These are phyloP conservation scores for Drosophila demipolita DNA, from an alignment of 2,888 invertebrate species.

Conservation along the genomic window DNA sequence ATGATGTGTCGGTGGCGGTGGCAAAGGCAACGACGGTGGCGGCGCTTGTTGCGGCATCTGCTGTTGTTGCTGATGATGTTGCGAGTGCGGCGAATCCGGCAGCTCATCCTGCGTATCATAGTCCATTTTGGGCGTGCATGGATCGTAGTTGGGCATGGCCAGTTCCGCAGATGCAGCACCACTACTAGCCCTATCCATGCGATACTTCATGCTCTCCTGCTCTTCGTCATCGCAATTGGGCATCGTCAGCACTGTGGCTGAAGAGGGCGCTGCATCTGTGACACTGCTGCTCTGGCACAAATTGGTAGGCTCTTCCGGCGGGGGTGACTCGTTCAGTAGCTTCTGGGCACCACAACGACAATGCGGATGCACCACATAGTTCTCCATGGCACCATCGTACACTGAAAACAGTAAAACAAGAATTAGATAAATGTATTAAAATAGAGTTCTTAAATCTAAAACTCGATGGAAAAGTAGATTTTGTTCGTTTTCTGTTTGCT, in stretches of 20 bases:
- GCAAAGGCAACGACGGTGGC: conserved; percentile 45
- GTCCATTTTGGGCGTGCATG: conserved; percentile 73
- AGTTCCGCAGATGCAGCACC: conserved; percentile 65
- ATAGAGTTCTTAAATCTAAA: conserved; percentile 6
- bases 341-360: conserved; percentile 69
- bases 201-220: conserved; percentile 69
- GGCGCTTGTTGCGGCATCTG: conserved; percentile 40
- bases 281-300: conserved; percentile 65
- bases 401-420: conserved; percentile 61
- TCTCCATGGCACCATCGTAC: conserved; percentile 77
- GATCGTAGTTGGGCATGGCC: conserved; percentile 65
- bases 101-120: conserved; percentile 72
- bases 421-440: conserved; percentile 4
- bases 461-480: conserved; percentile 5
- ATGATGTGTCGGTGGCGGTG: conserved; percentile 51
- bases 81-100: conserved; percentile 72
- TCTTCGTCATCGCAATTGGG: conserved; percentile 67
- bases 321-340: conserved; percentile 65
- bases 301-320: conserved; percentile 73
- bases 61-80: conserved; percentile 51
- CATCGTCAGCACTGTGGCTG: conserved; percentile 41
- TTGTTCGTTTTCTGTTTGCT: conserved; percentile 36
- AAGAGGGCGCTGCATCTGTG: conserved; percentile 49
- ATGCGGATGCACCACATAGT: conserved; percentile 68
- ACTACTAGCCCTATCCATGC: conserved; percentile 66